Evolutionary conservation across 37 sponge, comb jelly and placozoan genomes (phyloP), one percentile per base, ranked within the genome.

Genomic region (Halichondria panicea): DNA sequence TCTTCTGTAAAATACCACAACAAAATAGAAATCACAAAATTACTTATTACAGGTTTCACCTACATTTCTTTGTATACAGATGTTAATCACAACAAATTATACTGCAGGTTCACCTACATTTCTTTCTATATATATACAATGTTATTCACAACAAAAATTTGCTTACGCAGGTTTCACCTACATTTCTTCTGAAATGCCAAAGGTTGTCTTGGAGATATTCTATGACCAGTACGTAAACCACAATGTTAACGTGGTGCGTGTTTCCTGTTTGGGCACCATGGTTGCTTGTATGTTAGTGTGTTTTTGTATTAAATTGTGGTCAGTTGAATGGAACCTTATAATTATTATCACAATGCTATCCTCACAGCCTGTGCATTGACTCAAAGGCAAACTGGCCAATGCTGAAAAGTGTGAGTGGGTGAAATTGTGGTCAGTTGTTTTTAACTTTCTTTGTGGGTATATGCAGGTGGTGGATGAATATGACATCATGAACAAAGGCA

Each of bases 321-420:
- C 21, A 12, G 6, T 2, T 13, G 3, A 40, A 3, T 36, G 3
- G 60, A 44, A 38, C 41, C 4, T 6, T 2, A 66, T 24, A 11
- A 60, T 15, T 27, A 27, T 66, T 66, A 12, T 22, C n/a, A 35
- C 43, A n/a, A 40, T 44, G n/a, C 25, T 40, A 13, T 28, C 21
- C 45, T 25, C 11, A 4, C 56, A 85, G 86, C 39, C 79, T 85
- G 3, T 85, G 86, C 33, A 28, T 5, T 45, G 86, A 85, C 28
- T 85, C 86, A 15, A 72, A 62, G 35, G 68, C 67, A 8, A 85
- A 48, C 41, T 85, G 79, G 79, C 79, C 79, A 1, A 40, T 53
- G 7, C 38, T 85, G 59, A 71, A 78, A 48, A 41, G 68, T 61
- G 84, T 83, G 43, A 41, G 67, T 46, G 15, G 42, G 27, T 22